A percentile compares a stretch with the other conserved stretches of the same genome.
Conservation (phyloP, 2,113 vertebrate species). For the Pterocles burchelli region DNA sequence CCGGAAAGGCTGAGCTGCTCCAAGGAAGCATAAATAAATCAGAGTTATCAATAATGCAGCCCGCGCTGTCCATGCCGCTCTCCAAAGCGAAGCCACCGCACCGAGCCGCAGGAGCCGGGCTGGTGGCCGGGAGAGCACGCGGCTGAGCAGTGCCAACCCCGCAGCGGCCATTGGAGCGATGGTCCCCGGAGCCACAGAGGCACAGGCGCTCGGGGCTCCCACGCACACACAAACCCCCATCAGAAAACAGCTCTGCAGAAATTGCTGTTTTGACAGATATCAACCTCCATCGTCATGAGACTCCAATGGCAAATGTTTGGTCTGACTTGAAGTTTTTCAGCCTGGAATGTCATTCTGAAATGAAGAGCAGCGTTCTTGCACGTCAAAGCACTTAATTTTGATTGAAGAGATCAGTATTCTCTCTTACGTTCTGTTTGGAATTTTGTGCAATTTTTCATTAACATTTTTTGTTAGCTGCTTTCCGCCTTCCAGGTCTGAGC, state of each 20-base stretch:
- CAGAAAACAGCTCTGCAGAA: not conserved
- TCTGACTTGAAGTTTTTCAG: constrained; percentile 30
- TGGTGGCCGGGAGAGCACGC: accelerated
- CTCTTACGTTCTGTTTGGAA: not conserved
- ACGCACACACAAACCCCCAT: not conserved
- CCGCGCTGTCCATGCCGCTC: not conserved
- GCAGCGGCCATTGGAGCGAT: accelerated
- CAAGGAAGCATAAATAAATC: constrained; percentile 31
- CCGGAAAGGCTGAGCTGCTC: not conserved
- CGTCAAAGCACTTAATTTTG: not conserved
- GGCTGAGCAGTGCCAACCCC: not conserved
- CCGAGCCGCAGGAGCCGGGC: not conserved
- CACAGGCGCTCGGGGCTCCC: not conserved
- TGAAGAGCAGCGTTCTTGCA: not conserved
- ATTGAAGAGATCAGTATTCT: not conserved
- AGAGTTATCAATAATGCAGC: constrained; percentile 37
- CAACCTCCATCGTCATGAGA: not conserved
- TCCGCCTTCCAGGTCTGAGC: not conserved
- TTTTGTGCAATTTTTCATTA: not conserved
- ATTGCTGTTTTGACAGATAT: constrained; percentile 28
- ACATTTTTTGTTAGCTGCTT: not conserved
- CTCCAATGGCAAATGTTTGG: not conserved
- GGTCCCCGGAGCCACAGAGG: accelerated
- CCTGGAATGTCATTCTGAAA: not conserved
- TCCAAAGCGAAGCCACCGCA: not conserved